Conservation (phyloP, 1,140 invertebrate species). For the Stegodyphus dumicola region DNA sequence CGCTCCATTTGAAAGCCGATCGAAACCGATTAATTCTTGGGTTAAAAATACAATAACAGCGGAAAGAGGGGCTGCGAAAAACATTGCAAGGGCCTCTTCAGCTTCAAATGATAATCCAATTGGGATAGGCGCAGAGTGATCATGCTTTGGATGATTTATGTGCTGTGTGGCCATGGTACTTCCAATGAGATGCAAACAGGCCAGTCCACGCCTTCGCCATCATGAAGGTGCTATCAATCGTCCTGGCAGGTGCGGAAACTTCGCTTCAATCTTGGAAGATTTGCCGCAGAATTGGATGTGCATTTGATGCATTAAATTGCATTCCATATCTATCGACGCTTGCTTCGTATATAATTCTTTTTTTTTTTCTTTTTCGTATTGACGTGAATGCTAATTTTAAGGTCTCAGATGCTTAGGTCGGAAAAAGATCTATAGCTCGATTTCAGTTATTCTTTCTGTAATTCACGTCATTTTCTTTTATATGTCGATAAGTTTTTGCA, state of each 20-base stretch:
- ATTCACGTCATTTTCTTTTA: no score
- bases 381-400: no score
- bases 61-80: neutral
- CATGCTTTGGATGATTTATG: slow-evolving; percentile 36
- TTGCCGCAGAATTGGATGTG: slow-evolving; percentile 25
- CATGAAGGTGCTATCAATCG: slow-evolving; percentile 46
- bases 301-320: slow-evolving; percentile 6
- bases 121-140: slow-evolving; percentile 18
- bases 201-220: slow-evolving; percentile 24
- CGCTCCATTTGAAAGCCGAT: slow-evolving; percentile 34
- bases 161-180: neutral
- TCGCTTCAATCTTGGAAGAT: slow-evolving; percentile 29
- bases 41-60: neutral
- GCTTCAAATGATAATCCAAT: slow-evolving; percentile 51
- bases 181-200: slow-evolving; percentile 48
- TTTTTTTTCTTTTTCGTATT: no score
- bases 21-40: slow-evolving; percentile 42
- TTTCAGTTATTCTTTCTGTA: no score
- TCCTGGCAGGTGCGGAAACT: slow-evolving; percentile 39
- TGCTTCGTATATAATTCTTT: slow-evolving; percentile 5
- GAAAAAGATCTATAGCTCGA: no score
- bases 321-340: slow-evolving; percentile 18
- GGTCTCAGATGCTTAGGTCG: no score
- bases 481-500: no score
- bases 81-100: neutral